A percentile compares a stretch with the other conserved stretches of the same genome.
phyloP scores from a whole-genome alignment of 2,113 vertebrate genomes.

The Clarias macrocephalus region DNA sequence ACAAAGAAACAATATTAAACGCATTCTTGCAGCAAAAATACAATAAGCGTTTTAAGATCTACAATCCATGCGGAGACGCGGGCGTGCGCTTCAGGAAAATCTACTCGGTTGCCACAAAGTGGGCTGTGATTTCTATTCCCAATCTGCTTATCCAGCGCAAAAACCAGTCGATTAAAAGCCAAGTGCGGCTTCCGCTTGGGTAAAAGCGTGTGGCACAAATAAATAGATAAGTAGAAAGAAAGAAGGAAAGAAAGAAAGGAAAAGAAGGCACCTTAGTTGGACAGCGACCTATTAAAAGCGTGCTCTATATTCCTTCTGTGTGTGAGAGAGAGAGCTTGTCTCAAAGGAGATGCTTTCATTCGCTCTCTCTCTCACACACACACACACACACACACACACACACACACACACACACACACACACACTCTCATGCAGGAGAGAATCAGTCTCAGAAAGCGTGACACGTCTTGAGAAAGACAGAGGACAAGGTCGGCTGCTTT shows the following conservation, averaged over 20 bases:
- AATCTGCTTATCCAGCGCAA: constrained; percentile 36
- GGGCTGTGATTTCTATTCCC: constrained; percentile 41
- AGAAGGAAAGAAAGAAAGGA: neutral
- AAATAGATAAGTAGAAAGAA: neutral
- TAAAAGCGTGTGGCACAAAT: constrained; percentile 23
- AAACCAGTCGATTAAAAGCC: constrained; percentile 50
- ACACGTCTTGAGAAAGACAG: constrained; percentile 51
- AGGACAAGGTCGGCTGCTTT: constrained; percentile 33
- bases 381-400: constrained; percentile 12
- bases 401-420: constrained; percentile 26
- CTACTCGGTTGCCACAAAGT: constrained; percentile 5
- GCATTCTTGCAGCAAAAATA: neutral
- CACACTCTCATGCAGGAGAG: neutral
- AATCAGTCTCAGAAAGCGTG: constrained; percentile 42
- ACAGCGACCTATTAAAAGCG: constrained; percentile 36
- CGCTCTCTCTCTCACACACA: neutral
- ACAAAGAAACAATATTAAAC: neutral
- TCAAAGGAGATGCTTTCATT: constrained; percentile 39
- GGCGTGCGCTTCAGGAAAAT: neutral
- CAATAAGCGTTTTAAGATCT: neutral
- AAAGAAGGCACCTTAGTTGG: constrained; percentile 23
- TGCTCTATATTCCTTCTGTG: constrained; percentile 20
- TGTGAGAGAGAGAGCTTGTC: neutral
- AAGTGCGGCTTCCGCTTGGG: constrained; percentile 36
- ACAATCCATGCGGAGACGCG: neutral